Base-by-base conservation (phyloP, 2,797 vertebrate genomes). In the Eutrigla gurnardus region DNA sequence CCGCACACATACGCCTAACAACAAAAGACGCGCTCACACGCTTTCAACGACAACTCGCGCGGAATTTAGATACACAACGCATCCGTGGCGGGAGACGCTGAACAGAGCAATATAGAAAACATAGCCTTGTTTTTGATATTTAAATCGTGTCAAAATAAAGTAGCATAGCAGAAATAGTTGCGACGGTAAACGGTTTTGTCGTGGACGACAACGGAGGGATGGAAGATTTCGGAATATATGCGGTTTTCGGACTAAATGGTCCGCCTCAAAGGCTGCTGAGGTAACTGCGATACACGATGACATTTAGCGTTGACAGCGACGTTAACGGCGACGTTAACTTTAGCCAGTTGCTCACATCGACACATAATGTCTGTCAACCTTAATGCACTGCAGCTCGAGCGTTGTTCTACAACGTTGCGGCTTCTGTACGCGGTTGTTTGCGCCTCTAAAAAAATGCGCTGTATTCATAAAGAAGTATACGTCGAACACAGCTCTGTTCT, bases 181-280 rank as follows among this genome's bases (percentile, higher is more conserved):
- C 8, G 4, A 4, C 10, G 9, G 2, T 9, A 46, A 3, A n/a
- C 4, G 14, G 3, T 0, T 72, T 68, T 42, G 1, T 4, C 32
- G 32, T 33, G 62, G 59, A 73, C 77, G 64, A 71, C 49, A 39
- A 57, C 15, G 32, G 2, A 18, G 77, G 37, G 17, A 96, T 95
- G 95, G 93, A 91, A 0, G 91, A 92, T 4, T 94, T 95, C 17
- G 91, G 88, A 13, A 73, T 96, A 74, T 95, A 92, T 73, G 94
- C 82, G 0, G 66, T 93, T 68, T 93, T 95, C 39, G 94, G 94
- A 62, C 37, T 91, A 10, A 81, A 93, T 7, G 83, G 89, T 0
- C 88, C 91, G 5, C 94, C 94, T 12, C 92, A 91, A 25, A 80
- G 66, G 62, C 81, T 96, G n/a, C 66, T 92, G 33, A 87, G 93